Evolutionary conservation across 2,113 vertebrate genomes (phyloP).

Genomic region (Toxotes chatareus): DNA sequence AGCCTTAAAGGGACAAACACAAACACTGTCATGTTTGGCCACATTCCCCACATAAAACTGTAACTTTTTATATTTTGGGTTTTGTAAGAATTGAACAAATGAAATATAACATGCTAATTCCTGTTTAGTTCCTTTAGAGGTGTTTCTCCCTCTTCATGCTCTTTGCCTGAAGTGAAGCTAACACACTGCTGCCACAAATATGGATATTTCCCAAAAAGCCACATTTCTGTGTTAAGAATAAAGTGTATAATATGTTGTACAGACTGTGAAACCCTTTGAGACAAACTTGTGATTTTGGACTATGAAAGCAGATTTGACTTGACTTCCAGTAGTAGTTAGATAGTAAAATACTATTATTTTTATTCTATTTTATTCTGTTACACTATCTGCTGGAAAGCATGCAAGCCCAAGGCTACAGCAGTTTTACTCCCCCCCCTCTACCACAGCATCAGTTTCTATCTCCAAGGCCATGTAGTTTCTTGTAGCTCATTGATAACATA

Average conservation of each 20-base stretch:
- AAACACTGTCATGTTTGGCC: no score
- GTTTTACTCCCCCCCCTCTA: not conserved
- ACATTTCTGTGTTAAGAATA: not conserved
- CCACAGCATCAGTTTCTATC: slow-evolving; percentile 14
- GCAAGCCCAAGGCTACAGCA: not conserved
- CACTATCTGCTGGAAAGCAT: not conserved
- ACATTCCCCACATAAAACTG: no score
- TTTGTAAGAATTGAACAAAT: no score
- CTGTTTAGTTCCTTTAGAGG: no score
- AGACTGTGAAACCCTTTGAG: not conserved
- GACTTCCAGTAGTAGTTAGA: not conserved
- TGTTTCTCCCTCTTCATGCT: no score
- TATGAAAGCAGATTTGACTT: not conserved
- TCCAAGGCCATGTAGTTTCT: slow-evolving; percentile 20
- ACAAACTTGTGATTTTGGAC: not conserved
- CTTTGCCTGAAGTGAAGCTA: no score
- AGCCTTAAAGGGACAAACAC: not conserved
- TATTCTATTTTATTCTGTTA: not conserved
- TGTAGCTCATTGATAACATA: slow-evolving; percentile 22
- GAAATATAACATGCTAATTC: no score
- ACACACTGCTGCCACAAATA: no score
- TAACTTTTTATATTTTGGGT: no score
- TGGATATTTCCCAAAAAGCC: not conserved
- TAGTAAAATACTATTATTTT: not conserved
- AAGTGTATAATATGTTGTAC: not conserved